A percentile compares a stretch with the other conserved stretches of the same genome.
Conservation (phyloP, 2,113 vertebrate species). For the Aptenodytes forsteri region DNA sequence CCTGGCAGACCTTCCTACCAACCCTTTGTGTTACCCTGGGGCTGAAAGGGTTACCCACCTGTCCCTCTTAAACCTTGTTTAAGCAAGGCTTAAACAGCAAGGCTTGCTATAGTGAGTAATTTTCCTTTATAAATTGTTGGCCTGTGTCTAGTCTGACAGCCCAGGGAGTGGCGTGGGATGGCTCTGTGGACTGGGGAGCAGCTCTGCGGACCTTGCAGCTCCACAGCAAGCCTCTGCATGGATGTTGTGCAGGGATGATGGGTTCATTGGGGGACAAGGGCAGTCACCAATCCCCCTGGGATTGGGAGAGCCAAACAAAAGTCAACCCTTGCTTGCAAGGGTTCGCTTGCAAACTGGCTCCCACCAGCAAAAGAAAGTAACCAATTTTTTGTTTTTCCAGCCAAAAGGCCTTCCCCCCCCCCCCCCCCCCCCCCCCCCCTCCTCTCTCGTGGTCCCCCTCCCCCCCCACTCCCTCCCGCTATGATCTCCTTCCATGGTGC, state of each 20-base stretch:
- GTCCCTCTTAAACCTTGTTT: not conserved
- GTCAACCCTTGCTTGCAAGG: not conserved
- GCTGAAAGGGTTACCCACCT: not conserved
- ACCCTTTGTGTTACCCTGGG: not conserved
- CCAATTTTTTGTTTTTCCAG: not conserved
- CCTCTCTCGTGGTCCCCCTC: too few relatives aligned
- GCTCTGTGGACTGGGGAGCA: not conserved
- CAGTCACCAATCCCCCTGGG: not conserved
- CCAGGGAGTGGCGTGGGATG: not conserved
- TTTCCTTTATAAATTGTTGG: not conserved
- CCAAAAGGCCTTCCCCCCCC: not conserved
- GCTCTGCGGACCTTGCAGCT: not conserved
- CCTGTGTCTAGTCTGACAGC: not conserved
- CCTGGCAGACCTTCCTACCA: not conserved
- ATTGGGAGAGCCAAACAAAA: not conserved
- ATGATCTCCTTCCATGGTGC: too few relatives aligned
- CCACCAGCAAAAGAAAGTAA: not conserved
- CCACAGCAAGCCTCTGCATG: not conserved
- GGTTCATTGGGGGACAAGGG: not conserved
- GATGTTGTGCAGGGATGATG: not conserved
- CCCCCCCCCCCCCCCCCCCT: too few relatives aligned
- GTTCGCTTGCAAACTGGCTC: not conserved
- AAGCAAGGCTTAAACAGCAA: not conserved
- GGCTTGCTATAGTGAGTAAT: accelerated
- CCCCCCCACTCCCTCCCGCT: too few relatives aligned